Percentiles rank a stretch among this genome's conserved stretches.
These are phyloP conservation scores for Dasyornis broadbenti DNA, from an alignment of 2,113 vertebrate species.

Conservation along the genomic window DNA sequence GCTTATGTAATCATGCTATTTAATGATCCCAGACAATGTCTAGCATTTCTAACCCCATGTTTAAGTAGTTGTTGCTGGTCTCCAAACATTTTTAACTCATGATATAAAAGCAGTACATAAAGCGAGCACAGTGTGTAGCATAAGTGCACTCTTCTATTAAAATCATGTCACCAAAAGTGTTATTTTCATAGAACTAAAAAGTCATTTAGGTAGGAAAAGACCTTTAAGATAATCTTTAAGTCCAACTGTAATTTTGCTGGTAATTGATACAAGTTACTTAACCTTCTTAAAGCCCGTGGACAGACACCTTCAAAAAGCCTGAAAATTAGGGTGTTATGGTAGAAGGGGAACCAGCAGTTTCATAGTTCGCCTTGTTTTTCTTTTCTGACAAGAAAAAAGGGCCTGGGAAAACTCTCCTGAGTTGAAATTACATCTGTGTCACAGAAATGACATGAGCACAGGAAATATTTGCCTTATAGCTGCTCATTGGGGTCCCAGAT, in stretches of 20 bases:
- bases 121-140: neutral
- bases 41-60: neutral
- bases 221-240: neutral
- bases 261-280: neutral
- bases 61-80: neutral
- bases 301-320: neutral
- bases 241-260: neutral
- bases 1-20: neutral
- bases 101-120: neutral
- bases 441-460: neutral
- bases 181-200: neutral
- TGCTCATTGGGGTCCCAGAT: neutral
- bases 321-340: neutral
- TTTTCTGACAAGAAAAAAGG: neutral
- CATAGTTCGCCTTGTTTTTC: neutral
- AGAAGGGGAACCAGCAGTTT: neutral
- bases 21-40: neutral
- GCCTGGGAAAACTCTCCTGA: neutral
- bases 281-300: neutral
- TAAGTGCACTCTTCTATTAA: neutral
- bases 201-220: neutral
- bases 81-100: neutral
- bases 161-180: neutral
- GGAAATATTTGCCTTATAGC: neutral
- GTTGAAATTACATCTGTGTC: conserved; percentile 2